Percentiles rank a stretch among this genome's conserved stretches.
Conservation (phyloP, 1,140 invertebrate genomes). For the Drosophila lacertosa region DNA sequence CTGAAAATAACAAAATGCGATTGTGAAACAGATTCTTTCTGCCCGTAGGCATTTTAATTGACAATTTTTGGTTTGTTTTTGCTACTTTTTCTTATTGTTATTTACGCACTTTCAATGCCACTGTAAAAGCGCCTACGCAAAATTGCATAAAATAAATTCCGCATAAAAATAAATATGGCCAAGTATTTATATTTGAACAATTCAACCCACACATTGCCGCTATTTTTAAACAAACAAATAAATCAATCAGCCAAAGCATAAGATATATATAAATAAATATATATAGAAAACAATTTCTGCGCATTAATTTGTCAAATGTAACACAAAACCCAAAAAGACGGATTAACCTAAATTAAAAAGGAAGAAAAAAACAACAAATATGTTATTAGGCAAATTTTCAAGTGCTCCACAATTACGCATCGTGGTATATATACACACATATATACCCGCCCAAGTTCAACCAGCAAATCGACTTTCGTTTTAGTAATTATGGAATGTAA, state of each 20-base stretch:
- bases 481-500: conserved; percentile 50
- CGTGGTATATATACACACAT: conserved; percentile 8
- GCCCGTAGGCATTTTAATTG: conserved; percentile 5
- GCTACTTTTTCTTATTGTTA: conserved; percentile 4
- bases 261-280: conserved; percentile 10
- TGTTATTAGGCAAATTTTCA: conserved; percentile 28
- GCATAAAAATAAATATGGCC: conserved; percentile 42
- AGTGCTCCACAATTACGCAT: conserved; percentile 56
- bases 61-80: conserved; percentile 20
- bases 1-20: conserved; percentile 53
- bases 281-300: conserved; percentile 1
- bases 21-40: conserved; percentile 46
- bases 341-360: conserved; percentile 77
- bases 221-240: conserved; percentile 73
- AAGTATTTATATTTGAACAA: conserved; percentile 12
- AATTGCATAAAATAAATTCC: conserved; percentile 21
- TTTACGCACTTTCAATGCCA: conserved; percentile 63
- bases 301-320: conserved; percentile 56
- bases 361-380: conserved; percentile 18
- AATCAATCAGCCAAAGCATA: conserved; percentile 50
- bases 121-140: conserved; percentile 42
- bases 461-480: conserved; percentile 64
- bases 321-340: conserved; percentile 64
- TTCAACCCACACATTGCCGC: conserved; percentile 38
- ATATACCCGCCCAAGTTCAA: conserved; percentile 14